Base-by-base conservation (phyloP, 1,140 invertebrate species). In the Dendrolimus kikuchii region DNA sequence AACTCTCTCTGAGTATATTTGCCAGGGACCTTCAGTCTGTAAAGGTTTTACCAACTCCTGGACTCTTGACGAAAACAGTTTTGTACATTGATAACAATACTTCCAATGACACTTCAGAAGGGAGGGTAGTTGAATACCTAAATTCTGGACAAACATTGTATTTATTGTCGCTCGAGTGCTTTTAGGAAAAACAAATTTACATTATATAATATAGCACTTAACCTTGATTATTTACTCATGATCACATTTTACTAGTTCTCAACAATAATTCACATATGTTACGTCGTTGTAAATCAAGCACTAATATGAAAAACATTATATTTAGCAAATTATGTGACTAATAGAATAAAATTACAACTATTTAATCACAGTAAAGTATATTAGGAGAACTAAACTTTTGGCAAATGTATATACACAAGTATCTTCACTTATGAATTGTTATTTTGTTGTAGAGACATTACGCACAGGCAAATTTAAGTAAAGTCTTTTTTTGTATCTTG, bases 1-100 rank as follows among this genome's bases (percentile, higher is more conserved):
- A 9, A 96, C 89, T 81, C 91, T 92, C 50, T 89, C 68, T 40
- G 89, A 70, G 47, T 93, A 88, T 43, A 86, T 66, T 61, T 81
- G 66, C 62, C 88, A 66, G 5, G 91, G 91, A 39, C 89, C 83
- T 66, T 78, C 68, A 47, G 55, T 60, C 39, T 36, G 8, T 46
- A 52, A 10, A 7, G 59, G 54, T 52, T 69, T 53, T 44, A 23
- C 23, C 3, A 23, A 23, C 23, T 68, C 64, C 46, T 68, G 65
- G n/a, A 59, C 60, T 62, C 73, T 65, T 7, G 77, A 78, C n/a
- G 78, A 80, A 43, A 76, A 62, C 43, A 71, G 68, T 51, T 61
- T 76, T 51, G 71, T 53, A 60, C 70, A 81, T 47, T 77, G 66
- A 57, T 67, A 66, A 55, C 69, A 77, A 53, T 55, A 55, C 38